A percentile compares a stretch with the other conserved stretches of the same genome.
phyloP scores from a whole-genome alignment of 53 echinoderm and acorn worm genomes.

The Henricia sp. region DNA sequence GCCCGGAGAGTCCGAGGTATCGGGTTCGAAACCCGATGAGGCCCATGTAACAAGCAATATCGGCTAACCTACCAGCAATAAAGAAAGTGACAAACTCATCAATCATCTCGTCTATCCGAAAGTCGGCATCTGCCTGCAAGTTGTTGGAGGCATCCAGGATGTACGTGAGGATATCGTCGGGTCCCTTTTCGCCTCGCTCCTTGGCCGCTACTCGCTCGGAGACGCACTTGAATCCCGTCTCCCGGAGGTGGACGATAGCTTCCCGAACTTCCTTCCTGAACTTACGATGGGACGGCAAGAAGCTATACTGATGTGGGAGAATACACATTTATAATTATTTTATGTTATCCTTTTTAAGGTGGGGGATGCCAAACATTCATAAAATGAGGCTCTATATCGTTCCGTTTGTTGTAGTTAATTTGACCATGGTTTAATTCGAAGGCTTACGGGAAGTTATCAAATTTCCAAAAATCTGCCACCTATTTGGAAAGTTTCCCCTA shows the following conservation, averaged over 20 bases:
- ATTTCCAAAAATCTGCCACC: too few relatives aligned
- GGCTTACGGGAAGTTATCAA: too few relatives aligned
- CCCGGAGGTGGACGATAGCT: slow-evolving; percentile 45
- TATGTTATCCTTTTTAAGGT: too few relatives aligned
- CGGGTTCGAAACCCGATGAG: too few relatives aligned
- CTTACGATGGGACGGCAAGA: slow-evolving; percentile 23
- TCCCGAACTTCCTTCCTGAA: slow-evolving; percentile 17
- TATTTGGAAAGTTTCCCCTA: too few relatives aligned
- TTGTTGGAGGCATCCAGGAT: slow-evolving; percentile 58
- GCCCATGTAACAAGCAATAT: too few relatives aligned
- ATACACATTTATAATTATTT: too few relatives aligned
- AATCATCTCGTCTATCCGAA: slow-evolving; percentile 55
- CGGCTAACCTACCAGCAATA: slow-evolving; percentile 49
- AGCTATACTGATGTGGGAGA: slow-evolving; percentile 55
- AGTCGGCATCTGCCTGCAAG: slow-evolving; percentile 45
- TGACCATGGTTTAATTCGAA: too few relatives aligned
- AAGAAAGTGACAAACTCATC: slow-evolving; percentile 74
- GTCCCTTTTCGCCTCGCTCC: slow-evolving; percentile 56
- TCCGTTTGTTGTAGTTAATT: too few relatives aligned
- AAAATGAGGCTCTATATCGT: too few relatives aligned
- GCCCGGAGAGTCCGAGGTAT: too few relatives aligned
- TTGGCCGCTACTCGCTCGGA: slow-evolving; percentile 51
- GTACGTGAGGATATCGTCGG: slow-evolving; percentile 58
- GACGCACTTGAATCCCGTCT: slow-evolving; percentile 57
- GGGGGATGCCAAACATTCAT: too few relatives aligned